Evolutionary conservation across 1,140 invertebrate genomes (phyloP).

Genomic region (Lepidurus packardi): DNA sequence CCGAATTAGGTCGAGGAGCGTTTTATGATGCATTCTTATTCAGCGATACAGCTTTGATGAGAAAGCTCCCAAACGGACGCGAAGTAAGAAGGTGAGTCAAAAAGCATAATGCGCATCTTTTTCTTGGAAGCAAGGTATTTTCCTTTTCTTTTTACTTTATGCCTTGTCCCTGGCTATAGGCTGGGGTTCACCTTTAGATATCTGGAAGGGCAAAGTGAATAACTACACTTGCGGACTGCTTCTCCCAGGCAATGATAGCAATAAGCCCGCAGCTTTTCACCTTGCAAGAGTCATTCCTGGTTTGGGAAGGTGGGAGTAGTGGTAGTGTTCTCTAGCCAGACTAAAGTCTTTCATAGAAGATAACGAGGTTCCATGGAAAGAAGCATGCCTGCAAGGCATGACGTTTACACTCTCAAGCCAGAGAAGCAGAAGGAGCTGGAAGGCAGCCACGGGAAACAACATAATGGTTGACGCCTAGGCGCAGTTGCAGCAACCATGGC

Average conservation of each 20-base stretch:
- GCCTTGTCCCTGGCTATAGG: background rate
- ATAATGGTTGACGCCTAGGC: background rate
- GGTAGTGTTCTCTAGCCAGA: too few relatives aligned
- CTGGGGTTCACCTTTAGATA: background rate
- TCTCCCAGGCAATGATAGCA: background rate
- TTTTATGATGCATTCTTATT: slow-evolving; percentile 2
- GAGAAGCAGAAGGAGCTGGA: background rate
- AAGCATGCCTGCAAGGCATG: background rate
- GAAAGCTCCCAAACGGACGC: background rate
- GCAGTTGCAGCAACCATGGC: background rate
- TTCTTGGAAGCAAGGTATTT: too few relatives aligned
- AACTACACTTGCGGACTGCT: background rate
- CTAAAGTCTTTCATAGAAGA: background rate
- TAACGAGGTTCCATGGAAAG: background rate
- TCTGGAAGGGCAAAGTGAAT: background rate
- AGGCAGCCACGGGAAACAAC: background rate
- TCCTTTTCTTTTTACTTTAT: background rate
- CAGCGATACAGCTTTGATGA: background rate
- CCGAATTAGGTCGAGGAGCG: background rate
- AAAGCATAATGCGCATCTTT: too few relatives aligned
- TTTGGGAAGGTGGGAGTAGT: background rate
- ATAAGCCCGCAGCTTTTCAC: slow-evolving; percentile 13
- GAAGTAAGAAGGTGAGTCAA: background rate
- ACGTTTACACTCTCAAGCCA: background rate
- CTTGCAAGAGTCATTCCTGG: background rate